Evolutionary conservation across 2,888 invertebrate genomes (phyloP), one percentile per base, ranked within the genome.

Genomic region (Idaea biselata): DNA sequence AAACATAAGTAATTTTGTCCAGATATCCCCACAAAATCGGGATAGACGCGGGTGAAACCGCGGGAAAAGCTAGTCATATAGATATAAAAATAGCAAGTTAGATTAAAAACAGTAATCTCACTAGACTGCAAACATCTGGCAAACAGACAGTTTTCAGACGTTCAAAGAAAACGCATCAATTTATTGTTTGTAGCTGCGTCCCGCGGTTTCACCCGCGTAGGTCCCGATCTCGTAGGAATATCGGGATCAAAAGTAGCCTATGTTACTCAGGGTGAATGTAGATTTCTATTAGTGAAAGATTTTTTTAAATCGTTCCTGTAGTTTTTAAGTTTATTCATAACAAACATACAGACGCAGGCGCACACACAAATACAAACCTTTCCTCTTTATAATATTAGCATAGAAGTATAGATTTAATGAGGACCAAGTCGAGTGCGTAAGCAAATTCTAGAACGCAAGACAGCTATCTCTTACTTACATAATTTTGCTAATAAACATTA

Each of bases 21-120:
- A n/a, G 55, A 55, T n/a, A 55, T 55, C n/a, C 55, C 55, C 55
- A 55, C 55, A 17, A 17, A 16, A 55, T 16, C 16, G 55, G 55
- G 55, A 2, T 16, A 2, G 17, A 55, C 56, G 14, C 55, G 55
- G 55, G n/a, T 55, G 4, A 17, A 16, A 55, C 55, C 8, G 16
- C n/a, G 55, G n/a, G 3, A 14, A 16, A 5, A 44, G 33, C 33
- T 11, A 33, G 11, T 44, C 8, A 44, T 2, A 11, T 2, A 44
- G 3, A 44, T 8, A 44, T 44, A 44, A 44, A 44, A 44, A 44
- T 44, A 44, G 44, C 44, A 14, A 44, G 14, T 11, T 14, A 44
- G 14, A 33, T 33, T 11, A 33, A 33, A 33, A 33, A 33, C 14
- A 33, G 8, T 1, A 44, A 44, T 44, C 14, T 44, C 8, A 44